Evolutionary conservation across 2,113 vertebrate species (phyloP), one percentile per base, ranked within the genome.

Genomic region (Poeciliopsis prolifica): DNA sequence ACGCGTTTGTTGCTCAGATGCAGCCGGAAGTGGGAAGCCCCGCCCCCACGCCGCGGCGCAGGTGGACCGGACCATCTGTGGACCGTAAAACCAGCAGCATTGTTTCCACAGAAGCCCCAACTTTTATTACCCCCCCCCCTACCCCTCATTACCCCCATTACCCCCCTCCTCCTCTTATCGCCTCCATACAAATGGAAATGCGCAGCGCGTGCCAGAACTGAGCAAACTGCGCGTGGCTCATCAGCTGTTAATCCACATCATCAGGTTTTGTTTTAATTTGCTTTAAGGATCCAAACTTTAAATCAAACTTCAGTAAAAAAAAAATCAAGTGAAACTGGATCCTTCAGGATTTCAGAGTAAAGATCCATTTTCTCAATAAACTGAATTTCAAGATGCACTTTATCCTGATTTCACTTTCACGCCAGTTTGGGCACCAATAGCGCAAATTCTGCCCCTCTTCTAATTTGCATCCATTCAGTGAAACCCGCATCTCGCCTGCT

Each of bases 51-150:
- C 61, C 61, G 64, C 63, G 77, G 85, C 89, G 88, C 94, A 94
- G 94, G 93, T 94, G 93, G 90, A 89, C 86, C 91, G 82, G 88
- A 91, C 92, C 93, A 95, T 95, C 94, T 95, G 93, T 92, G 87
- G 79, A 61, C 89, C 87, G 67, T 85, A 86, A 94, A 90, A 79
- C 86, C 78, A 80, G 62, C 51, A 80, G 71, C 87, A 93, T 94
- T 94, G 93, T 94, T 83, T 61, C 29, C 84, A 60, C 89, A 91
- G 88, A 91, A 90, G 86, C 89, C 86, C 86, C 85, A 85, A 91
- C n/a, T 37, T 42, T 66, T 42, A 42, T 28, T 80, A 92, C 93
- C 92, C 6, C 11, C 10, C 37, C 26, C 1, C 28, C 28, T 1
- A 28, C 92, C 6, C 28, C 28, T 1, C 28, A 28, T 28, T 29